Percentiles rank a stretch among this genome's conserved stretches.
These are phyloP conservation scores for Tetropium fuscum DNA, from an alignment of 2,888 invertebrate genomes.

Conservation along the genomic window DNA sequence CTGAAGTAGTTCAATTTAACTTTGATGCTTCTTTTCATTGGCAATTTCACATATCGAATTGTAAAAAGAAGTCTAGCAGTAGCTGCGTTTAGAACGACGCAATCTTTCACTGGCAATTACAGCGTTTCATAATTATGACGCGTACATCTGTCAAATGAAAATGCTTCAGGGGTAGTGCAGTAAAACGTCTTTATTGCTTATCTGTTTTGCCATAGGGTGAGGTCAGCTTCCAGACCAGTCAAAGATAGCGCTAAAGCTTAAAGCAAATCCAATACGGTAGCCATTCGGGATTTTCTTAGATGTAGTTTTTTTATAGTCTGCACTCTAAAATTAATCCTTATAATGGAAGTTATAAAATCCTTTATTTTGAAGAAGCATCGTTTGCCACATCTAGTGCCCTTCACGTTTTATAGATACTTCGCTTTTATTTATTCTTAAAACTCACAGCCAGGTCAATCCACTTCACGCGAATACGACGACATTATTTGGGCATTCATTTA, in stretches of 20 bases:
- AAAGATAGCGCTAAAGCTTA: too few species aligned
- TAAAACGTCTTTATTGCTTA: constrained; percentile 24
- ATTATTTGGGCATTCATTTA: too few species aligned
- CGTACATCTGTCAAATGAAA: constrained; percentile 21
- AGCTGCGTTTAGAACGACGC: background rate
- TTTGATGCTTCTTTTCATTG: constrained; percentile 31
- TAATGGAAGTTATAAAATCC: constrained; percentile 11
- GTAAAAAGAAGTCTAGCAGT: constrained; percentile 18
- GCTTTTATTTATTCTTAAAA: background rate
- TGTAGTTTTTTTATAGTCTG: background rate
- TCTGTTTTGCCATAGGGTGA: constrained; percentile 10
- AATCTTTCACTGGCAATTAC: constrained; percentile 22
- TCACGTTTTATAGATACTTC: background rate
- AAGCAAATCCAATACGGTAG: too few species aligned
- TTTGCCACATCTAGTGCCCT: background rate
- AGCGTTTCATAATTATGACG: constrained; percentile 13
- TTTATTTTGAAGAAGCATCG: constrained; percentile 3
- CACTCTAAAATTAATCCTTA: constrained; percentile 15
- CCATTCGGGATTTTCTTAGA: background rate
- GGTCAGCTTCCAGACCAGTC: constrained; percentile 3
- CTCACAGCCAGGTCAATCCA: too few species aligned
- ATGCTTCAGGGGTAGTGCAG: constrained; percentile 6
- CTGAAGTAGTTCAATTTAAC: constrained; percentile 32
- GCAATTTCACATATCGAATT: constrained; percentile 31
- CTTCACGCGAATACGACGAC: too few species aligned